Evolutionary conservation across 2,888 invertebrate genomes (phyloP), one percentile per base, ranked within the genome.

Genomic region (Andricus quercusramuli): DNA sequence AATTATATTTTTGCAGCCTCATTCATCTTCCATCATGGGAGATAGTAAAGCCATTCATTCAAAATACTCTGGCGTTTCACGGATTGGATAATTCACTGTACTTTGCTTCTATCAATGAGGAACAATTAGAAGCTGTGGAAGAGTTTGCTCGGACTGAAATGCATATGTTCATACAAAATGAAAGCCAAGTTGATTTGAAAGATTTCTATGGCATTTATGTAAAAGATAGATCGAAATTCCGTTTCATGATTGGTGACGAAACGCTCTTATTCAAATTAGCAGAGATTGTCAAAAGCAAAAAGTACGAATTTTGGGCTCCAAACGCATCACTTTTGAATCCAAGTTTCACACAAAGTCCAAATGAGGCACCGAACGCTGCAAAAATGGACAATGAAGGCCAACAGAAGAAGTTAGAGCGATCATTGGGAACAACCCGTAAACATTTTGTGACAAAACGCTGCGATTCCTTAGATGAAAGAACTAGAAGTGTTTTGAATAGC

Each of bases 111-210:
- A 74, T 74, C 9, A 74, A 11, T 20, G 29, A 51, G 11, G 56
- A 41, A 74, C 9, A 25, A n/a, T 44, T 74, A 11, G n/a, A 74
- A 41, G 29, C 22, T 74, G 74, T 22, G 11, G 74, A 47, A 47
- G 22, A 74, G 3, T 74, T 74, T 74, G 74, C 74, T 51, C 20
- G 32, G 32, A 51, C 41, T 25, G 74, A 74, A 25, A 74, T 74
- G 74, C 74, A 74, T 74, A 4, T 74, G 41, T 74, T 9, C n/a
- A 41, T 74, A 44, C 56, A 74, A 74, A 74, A 74, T 74, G 74
- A 74, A 41, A 44, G n/a, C 74, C 20, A 74, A 74, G 47, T 74
- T 47, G 3, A 74, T 25, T 44, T 74, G 20, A 41, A 25, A 74
- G 29, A 74, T 74, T 74, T 44, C 56, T 74, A 74, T 44, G 74